Base-by-base conservation (phyloP, 1,140 invertebrate species). In the Mya arenaria region DNA sequence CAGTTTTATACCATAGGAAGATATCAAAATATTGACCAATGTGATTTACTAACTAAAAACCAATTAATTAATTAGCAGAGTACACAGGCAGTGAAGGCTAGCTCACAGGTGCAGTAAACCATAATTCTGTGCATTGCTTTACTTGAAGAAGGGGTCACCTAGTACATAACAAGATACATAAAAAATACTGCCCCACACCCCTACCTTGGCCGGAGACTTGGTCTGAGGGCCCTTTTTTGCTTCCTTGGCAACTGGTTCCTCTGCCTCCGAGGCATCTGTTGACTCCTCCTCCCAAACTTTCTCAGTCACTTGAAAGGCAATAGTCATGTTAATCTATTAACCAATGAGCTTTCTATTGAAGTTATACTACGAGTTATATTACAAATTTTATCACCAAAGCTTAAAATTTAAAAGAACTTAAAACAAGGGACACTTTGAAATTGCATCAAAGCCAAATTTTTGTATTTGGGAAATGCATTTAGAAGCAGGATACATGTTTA, bases 281-380 rank as follows among this genome's bases (percentile, higher is more conserved):
- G 89, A 90, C 30, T 88, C 89, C 39, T 82, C 86, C 58, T 90
- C 86, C 85, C 88, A 90, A 0, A 90, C 89, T 62, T 90, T 89
- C 78, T 90, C 89, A 37, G 89, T 90, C 19, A 89, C 89, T 90
- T 82, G 6, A 84, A n/a, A n/a, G n/a, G n/a, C n/a, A n/a, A n/a
- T n/a, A n/a, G n/a, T n/a, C n/a, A n/a, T n/a, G n/a, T n/a, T n/a
- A n/a, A n/a, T n/a, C n/a, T n/a, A n/a, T n/a, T n/a, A n/a, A n/a
- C n/a, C n/a, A n/a, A n/a, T n/a, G n/a, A n/a, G n/a, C n/a, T n/a
- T n/a, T n/a, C n/a, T n/a, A n/a, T n/a, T n/a, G n/a, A n/a, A n/a
- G n/a, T n/a, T n/a, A n/a, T n/a, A n/a, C n/a, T n/a, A n/a, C n/a
- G n/a, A n/a, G n/a, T n/a, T n/a, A n/a, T n/a, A n/a, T n/a, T n/a